Evolutionary conservation across 1,140 invertebrate species (phyloP), one percentile per base, ranked within the genome.

Genomic region (Vanessa atalanta): DNA sequence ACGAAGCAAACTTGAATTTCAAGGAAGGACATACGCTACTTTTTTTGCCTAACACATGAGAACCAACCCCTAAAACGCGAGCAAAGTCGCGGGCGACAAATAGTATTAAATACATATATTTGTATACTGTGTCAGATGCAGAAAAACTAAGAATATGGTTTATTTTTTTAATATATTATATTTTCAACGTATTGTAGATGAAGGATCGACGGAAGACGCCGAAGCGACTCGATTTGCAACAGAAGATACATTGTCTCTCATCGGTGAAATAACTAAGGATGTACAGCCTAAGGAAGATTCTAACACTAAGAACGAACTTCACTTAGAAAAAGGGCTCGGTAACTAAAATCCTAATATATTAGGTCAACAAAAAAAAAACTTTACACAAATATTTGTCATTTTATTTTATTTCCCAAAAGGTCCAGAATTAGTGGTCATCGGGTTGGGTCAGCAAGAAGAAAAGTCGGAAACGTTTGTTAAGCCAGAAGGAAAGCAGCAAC

Each of bases 401-500:
- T 15, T 51, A 5, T 51, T 51, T 55, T 20, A 20, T 57, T 60
- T 16, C 26, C 23, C 51, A 81, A 20, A 75, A 92, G 90, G 87
- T 37, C 89, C 90, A 53, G 90, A 92, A 57, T 67, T 91, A 76
- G 89, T 87, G 0, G 83, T 90, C 1, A 90, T 92, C 67, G 89
- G 90, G 15, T 77, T 92, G 0, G 84, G 84, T 1, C 83, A 82
- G 20, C 8, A 79, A 2, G 86, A 87, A 0, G 85, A 89, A 4
- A 89, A 89, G 64, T n/a, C 68, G 0, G 88, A 90, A 26, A 87
- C 84, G 53, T 88, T 88, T 68, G 7, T 83, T 8, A 88, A 90
- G 37, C 88, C 89, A 0, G 89, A 90, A 31, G 79, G 84, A 2
- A 88, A 87, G 66, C 75, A 68, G 8, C 81, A 81, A 23, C 82